These are phyloP conservation scores for Zosterops lateralis DNA, from an alignment of 2,113 vertebrate species.

Conservation along the genomic window DNA sequence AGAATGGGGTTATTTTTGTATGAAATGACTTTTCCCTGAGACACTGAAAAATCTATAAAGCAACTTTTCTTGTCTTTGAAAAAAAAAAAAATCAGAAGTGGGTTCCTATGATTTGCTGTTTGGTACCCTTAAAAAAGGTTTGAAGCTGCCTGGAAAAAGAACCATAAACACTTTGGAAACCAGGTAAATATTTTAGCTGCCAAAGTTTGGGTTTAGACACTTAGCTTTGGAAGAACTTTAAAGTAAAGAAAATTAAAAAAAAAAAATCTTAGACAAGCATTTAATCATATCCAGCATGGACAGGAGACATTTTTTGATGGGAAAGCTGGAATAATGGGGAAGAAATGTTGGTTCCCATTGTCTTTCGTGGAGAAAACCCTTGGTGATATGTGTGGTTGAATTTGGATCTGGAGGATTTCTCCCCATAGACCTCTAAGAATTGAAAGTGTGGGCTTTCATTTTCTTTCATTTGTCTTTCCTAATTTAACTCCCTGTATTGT, in stretches of 20 bases:
- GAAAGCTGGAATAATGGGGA: background rate
- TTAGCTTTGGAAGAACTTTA: background rate
- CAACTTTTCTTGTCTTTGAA: background rate
- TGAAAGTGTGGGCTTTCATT: background rate
- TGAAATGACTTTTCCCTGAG: background rate
- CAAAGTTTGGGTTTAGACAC: background rate
- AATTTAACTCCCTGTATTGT: background rate
- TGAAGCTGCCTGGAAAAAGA: background rate
- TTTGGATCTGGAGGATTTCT: background rate
- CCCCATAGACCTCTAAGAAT: background rate
- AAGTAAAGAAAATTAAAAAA: background rate
- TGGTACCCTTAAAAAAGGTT: background rate
- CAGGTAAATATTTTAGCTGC: slow-evolving; percentile 2
- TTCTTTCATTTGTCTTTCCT: accelerated
- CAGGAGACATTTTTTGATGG: background rate
- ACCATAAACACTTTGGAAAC: background rate
- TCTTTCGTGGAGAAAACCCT: background rate
- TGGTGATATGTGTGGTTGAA: accelerated
- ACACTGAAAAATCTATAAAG: background rate
- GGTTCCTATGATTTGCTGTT: background rate
- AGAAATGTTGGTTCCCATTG: background rate
- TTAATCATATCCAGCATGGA: background rate
- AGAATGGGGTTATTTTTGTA: background rate
- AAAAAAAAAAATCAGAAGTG: background rate
- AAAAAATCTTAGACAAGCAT: background rate